Base-by-base conservation (phyloP, 2,888 invertebrate genomes). In the Ditula angustiorana region DNA sequence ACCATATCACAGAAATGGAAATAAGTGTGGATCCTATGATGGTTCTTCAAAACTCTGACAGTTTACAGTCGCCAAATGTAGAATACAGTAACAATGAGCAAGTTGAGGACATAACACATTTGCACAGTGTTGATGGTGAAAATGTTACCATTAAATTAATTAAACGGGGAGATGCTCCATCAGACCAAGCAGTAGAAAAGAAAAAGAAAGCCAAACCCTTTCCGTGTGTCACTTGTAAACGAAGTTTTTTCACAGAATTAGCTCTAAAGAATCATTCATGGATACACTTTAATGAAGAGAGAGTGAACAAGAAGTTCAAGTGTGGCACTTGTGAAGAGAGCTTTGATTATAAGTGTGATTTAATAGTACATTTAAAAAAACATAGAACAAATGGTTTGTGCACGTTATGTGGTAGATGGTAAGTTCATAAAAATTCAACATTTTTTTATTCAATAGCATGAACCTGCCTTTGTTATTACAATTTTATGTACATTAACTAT, bases 1-100 rank as follows among this genome's bases (percentile, higher is more conserved):
- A 47, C 26, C 81, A 78, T 77, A 82, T 88, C 56, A 93, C 93
- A 57, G 93, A 95, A 85, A 94, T 96, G 93, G 95, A 96, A 88
- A 94, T 96, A 0, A 94, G 93, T 78, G 93, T 96, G 0, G 96
- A 96, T 80, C 95, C 96, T 3, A 95, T 95, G 95, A 86, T 95
- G 78, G 94, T 95, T 72, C 81, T 95, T 49, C 94, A 95, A 73
- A 95, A 94, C 70, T 86, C 93, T 67, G 94, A 94, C 68, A 89
- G 86, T 46, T 69, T 74, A 73, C 80, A 68, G 13, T 79, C 79
- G 44, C 75, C 78, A 28, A 64, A 61, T 52, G 46, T 52, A 55
- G 74, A 78, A 60, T 72, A 77, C 62, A 73, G 73, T 50, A 58
- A 52, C 33, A 59, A 61, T 23, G 56, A 66, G 19, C 49, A 69